Base-by-base conservation (phyloP, 2,797 vertebrate species). In the Centroberyx gerrardi region DNA sequence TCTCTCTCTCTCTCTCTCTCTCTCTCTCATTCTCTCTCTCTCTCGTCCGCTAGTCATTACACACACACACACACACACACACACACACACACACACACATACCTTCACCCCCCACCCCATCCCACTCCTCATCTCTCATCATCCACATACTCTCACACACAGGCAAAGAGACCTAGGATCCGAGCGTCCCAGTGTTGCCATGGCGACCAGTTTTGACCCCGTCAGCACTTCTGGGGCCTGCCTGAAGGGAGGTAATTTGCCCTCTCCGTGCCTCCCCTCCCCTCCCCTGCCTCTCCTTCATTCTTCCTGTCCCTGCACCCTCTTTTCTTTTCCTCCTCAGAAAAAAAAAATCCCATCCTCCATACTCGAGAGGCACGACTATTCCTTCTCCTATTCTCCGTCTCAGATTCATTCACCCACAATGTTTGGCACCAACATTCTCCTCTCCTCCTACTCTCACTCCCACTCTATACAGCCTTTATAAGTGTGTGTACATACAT, bases 361-460 rank as follows among this genome's bases (percentile, higher is more conserved):
- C 83, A 74, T 81, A 83, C 87, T 86, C 71, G 42, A 70, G 78
- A 81, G 82, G 64, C 79, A 86, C 29, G 87, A 90, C 82, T 83
- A 62, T 76, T 86, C 71, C 70, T 72, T 74, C 81, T 79, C 72
- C 79, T 87, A 55, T 86, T 87, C 85, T 82, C 60, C 74, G 78
- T 55, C 78, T 88, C 86, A 81, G 80, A 90, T 91, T 89, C 90
- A 90, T 91, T 92, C 90, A 92, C 76, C 86, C 87, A 91, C 83
- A 77, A 80, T 76, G 81, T 89, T 91, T 90, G 85, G 84, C 85
- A 88, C 69, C 81, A 71, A 72, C 83, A 55, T 63, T 56, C 79
- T 88, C 62, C 82, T 87, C 86, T 83, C 88, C 84, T 90, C 88
- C 92, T 68, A 84, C 86, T 82, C 87, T 59, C 62, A 78, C 86